phyloP scores from a whole-genome alignment of 2,888 invertebrate genomes.

The Standfussiana lucernea region DNA sequence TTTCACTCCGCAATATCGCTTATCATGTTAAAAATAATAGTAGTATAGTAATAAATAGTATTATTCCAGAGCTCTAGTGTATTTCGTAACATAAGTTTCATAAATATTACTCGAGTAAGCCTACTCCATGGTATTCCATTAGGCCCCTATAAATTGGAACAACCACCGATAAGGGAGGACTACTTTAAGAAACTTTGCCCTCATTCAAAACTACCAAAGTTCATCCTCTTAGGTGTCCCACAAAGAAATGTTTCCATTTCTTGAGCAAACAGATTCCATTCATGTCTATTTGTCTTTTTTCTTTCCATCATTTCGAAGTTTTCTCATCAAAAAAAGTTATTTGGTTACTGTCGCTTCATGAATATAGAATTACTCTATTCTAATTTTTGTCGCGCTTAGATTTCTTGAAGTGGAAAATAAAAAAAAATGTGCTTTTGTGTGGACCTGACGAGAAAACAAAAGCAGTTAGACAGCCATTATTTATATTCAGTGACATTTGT shows the following conservation, averaged over 20 bases:
- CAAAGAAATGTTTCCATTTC: constrained; percentile 54
- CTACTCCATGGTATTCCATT: constrained; percentile 27
- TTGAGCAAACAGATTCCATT: constrained; percentile 61
- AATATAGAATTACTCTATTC: constrained; percentile 67
- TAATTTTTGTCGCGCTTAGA: constrained; percentile 52
- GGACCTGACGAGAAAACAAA: constrained; percentile 20
- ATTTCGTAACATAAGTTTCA: constrained; percentile 14
- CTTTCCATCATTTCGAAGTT: constrained; percentile 59
- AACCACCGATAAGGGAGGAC: constrained; percentile 25
- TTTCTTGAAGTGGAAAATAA: constrained; percentile 46
- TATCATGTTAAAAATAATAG: too few relatives aligned
- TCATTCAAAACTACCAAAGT: constrained; percentile 56
- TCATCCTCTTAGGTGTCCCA: constrained; percentile 35
- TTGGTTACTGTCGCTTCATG: constrained; percentile 57
- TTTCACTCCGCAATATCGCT: too few relatives aligned
- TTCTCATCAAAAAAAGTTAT: constrained; percentile 70
- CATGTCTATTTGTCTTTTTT: constrained; percentile 54
- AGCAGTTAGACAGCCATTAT: constrained; percentile 20
- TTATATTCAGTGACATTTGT: constrained; percentile 21
- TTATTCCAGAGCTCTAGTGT: neutral
- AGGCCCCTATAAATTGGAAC: constrained; percentile 19
- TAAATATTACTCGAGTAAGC: neutral
- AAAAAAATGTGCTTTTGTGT: constrained; percentile 36
- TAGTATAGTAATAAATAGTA: too few relatives aligned
- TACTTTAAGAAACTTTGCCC: constrained; percentile 47